Conservation (phyloP, 2,797 vertebrate genomes). For the Morelia viridis region DNA sequence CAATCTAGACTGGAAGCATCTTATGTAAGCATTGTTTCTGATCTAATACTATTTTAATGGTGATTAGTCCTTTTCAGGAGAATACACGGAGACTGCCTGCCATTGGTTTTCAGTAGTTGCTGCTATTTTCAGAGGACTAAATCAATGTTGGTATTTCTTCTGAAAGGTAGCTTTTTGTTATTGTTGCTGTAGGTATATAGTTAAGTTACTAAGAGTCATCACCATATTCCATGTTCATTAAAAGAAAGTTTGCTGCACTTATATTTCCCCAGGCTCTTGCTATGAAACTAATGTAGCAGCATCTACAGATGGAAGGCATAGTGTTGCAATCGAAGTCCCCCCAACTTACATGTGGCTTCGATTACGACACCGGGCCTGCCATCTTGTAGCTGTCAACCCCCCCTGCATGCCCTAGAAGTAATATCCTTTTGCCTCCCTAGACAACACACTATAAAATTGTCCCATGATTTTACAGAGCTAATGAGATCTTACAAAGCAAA, state of each 20-base stretch:
- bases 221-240: background rate
- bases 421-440: background rate
- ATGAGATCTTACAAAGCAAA: background rate
- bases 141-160: background rate
- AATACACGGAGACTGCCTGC: background rate
- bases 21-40: background rate
- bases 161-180: background rate
- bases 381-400: background rate
- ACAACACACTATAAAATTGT: background rate
- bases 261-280: too few species aligned
- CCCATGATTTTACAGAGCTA: background rate
- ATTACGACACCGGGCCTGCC: background rate
- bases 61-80: background rate
- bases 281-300: background rate
- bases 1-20: background rate
- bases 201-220: background rate
- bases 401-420: background rate
- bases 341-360: background rate
- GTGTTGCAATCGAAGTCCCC: background rate
- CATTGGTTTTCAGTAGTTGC: background rate
- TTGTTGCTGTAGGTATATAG: background rate
- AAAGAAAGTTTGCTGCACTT: background rate
- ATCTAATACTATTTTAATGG: background rate
- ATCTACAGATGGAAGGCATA: background rate
- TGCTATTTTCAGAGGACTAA: background rate